Conservation (phyloP, 2,113 vertebrate species). For the Corydoras sp. region DNA sequence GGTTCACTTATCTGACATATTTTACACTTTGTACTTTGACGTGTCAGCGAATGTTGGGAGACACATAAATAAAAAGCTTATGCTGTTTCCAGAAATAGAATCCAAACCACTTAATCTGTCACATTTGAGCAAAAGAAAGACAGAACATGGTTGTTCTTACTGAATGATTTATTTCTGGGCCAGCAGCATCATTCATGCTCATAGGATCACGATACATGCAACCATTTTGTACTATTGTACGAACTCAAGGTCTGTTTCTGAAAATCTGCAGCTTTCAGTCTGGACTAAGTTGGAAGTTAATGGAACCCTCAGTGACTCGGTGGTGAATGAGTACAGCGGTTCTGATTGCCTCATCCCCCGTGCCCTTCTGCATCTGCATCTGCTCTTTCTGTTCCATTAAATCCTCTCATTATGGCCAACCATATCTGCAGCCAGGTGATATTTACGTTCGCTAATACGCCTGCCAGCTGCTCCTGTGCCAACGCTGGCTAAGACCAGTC, state of each 20-base stretch:
- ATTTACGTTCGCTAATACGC: slow-evolving; percentile 36
- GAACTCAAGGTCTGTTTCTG: too few relatives aligned
- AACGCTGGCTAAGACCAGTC: slow-evolving; percentile 32
- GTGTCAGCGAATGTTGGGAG: slow-evolving; percentile 15
- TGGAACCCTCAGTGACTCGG: neutral
- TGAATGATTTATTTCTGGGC: neutral
- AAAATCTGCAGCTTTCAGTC: too few relatives aligned
- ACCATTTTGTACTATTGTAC: too few relatives aligned
- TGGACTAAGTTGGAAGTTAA: slow-evolving; percentile 5
- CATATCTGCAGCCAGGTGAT: slow-evolving; percentile 33
- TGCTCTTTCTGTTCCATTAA: slow-evolving; percentile 35
- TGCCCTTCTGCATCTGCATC: slow-evolving; percentile 25
- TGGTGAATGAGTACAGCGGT: neutral
- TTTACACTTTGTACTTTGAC: slow-evolving; percentile 18
- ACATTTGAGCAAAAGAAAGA: slow-evolving; percentile 12
- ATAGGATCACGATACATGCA: too few relatives aligned
- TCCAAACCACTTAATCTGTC: slow-evolving; percentile 29
- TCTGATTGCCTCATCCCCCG: slow-evolving; percentile 9
- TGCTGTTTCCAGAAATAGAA: slow-evolving; percentile 15
- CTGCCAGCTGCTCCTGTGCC: slow-evolving; percentile 48
- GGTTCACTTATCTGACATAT: slow-evolving; percentile 15
- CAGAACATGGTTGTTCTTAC: slow-evolving; percentile 5
- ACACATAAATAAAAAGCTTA: slow-evolving; percentile 27
- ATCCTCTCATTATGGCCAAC: slow-evolving; percentile 35
- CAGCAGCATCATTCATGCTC: neutral